phyloP scores from a whole-genome alignment of 2,888 invertebrate genomes.

The Geotrupes spiniger region DNA sequence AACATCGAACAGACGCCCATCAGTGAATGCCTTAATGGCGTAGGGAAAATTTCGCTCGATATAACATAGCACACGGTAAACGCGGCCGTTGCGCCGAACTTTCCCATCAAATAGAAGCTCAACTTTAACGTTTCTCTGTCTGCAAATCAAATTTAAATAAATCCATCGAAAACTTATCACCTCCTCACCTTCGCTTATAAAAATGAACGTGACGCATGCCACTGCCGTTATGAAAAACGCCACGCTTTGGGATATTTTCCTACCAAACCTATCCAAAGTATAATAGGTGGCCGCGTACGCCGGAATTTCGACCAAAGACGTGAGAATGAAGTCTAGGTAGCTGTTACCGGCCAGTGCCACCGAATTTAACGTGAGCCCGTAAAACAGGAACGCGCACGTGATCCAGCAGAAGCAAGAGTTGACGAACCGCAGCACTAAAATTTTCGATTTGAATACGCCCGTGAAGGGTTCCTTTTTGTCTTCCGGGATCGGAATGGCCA shows the following conservation, averaged over 20 bases:
- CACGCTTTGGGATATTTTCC: constrained; percentile 61
- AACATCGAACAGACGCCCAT: constrained; percentile 65
- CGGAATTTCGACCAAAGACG: constrained; percentile 68
- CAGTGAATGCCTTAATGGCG: constrained; percentile 59
- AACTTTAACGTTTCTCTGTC: constrained; percentile 53
- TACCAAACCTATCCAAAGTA: constrained; percentile 62
- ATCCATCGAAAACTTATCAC: not conserved
- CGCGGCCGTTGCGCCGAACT: constrained; percentile 64
- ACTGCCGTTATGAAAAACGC: constrained; percentile 62
- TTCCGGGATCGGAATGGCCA: constrained; percentile 26
- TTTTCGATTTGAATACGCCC: constrained; percentile 53
- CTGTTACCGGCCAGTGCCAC: constrained; percentile 72
- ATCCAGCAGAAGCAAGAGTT: constrained; percentile 80
- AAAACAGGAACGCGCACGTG: constrained; percentile 75
- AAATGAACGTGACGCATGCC: constrained; percentile 59
- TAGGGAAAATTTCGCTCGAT: constrained; percentile 69
- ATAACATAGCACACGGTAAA: constrained; percentile 65
- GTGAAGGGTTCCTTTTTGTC: constrained; percentile 20
- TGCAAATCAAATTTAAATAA: constrained; percentile 47
- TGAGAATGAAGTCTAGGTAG: constrained; percentile 73
- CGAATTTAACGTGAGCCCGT: constrained; percentile 75
- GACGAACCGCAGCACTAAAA: constrained; percentile 55
- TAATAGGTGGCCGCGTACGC: constrained; percentile 64
- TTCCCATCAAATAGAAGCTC: constrained; percentile 59
- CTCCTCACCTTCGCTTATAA: constrained; percentile 56